These are phyloP conservation scores for Pogoniulus pusillus DNA, from an alignment of 2,797 vertebrate genomes.

Conservation along the genomic window DNA sequence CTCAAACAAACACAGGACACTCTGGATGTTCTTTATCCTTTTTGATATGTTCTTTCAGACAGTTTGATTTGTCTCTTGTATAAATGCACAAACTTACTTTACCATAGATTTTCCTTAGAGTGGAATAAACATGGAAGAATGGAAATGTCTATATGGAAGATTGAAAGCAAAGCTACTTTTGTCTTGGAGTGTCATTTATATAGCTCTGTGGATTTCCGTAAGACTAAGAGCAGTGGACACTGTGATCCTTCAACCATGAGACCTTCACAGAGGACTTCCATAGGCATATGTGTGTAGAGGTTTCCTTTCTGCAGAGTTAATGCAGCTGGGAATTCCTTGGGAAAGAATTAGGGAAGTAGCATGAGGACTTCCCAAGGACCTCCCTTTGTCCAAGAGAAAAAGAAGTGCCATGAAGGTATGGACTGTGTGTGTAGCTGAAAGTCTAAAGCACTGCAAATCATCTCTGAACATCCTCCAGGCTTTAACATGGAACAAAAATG, in stretches of 20 bases:
- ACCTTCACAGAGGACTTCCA: neutral
- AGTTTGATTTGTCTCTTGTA: neutral
- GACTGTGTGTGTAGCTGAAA: neutral
- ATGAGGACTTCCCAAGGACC: neutral
- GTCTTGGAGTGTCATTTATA: neutral
- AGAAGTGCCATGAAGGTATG: neutral
- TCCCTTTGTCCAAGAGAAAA: neutral
- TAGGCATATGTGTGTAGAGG: neutral
- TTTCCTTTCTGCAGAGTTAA: neutral
- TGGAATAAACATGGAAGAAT: neutral
- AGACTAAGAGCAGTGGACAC: neutral
- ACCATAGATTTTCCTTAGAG: neutral
- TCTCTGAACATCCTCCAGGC: neutral
- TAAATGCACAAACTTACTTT: neutral
- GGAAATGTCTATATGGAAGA: neutral
- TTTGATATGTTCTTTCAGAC: neutral
- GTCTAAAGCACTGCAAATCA: neutral
- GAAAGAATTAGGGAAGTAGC: neutral
- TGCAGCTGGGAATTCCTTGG: neutral
- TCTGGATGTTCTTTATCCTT: neutral
- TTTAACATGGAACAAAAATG: neutral
- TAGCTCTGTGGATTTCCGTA: neutral
- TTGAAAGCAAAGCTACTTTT: neutral
- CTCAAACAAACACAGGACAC: neutral
- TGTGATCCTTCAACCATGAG: neutral